Conservation (phyloP, 2,797 vertebrate species). For the Chelidonichthys spinosus region DNA sequence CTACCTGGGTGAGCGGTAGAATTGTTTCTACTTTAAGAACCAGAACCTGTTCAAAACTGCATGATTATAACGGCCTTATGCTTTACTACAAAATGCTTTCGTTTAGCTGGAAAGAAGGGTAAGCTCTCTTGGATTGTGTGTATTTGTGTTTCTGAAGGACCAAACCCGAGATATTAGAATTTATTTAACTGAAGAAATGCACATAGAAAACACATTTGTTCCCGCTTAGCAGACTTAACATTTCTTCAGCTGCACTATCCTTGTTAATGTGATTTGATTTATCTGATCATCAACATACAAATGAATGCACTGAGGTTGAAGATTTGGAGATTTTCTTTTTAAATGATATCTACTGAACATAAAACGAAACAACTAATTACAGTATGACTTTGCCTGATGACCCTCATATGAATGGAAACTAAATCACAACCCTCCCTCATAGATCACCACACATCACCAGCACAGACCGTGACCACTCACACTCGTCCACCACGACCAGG, state of each 20-base stretch:
- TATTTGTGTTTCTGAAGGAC: not conserved
- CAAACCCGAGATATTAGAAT: not conserved
- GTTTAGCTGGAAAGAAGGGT: not conserved
- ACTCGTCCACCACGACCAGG: constrained; percentile 90
- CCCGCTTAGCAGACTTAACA: not conserved
- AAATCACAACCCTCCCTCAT: not conserved
- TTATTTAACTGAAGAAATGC: not conserved
- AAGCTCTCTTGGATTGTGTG: not conserved
- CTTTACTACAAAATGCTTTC: not conserved
- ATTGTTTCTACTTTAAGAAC: not conserved
- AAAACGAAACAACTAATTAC: not conserved
- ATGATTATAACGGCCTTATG: not conserved
- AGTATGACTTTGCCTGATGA: not conserved
- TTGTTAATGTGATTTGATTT: constrained; percentile 9
- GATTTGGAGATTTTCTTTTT: not conserved
- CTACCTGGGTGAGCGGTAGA: no score
- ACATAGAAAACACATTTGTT: not conserved
- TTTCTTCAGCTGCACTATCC: not conserved
- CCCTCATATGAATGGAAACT: not conserved
- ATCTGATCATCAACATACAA: constrained; percentile 24
- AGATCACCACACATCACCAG: constrained; percentile 1
- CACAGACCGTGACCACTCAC: constrained; percentile 82
- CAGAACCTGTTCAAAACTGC: not conserved
- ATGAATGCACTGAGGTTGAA: constrained; percentile 2
- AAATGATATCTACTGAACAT: not conserved